A percentile compares a stretch with the other conserved stretches of the same genome.
phyloP scores from a whole-genome alignment of 2,888 invertebrate genomes.

The Macrostomum cliftonense region DNA sequence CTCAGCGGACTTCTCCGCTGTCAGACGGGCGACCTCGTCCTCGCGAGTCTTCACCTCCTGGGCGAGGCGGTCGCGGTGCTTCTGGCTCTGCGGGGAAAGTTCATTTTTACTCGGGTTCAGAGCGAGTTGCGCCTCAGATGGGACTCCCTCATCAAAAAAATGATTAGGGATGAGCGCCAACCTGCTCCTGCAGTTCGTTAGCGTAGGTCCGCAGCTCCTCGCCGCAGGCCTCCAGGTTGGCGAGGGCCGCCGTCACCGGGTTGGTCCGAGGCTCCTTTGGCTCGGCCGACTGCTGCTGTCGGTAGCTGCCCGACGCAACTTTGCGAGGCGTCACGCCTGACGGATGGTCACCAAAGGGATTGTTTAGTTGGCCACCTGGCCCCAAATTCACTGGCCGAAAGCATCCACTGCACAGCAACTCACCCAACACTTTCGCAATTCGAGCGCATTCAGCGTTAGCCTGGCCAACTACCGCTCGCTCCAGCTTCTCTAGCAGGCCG shows the following conservation, averaged over 20 bases:
- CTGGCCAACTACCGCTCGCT: constrained; percentile 21
- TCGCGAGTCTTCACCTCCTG: too few species aligned
- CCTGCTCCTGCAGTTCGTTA: constrained; percentile 21
- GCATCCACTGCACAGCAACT: background rate
- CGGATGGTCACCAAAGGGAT: too few species aligned
- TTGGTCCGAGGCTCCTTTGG: background rate
- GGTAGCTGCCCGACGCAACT: constrained; percentile 11
- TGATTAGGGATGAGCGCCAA: too few species aligned
- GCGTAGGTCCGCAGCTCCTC: constrained; percentile 25
- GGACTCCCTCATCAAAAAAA: too few species aligned
- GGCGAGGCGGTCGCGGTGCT: too few species aligned
- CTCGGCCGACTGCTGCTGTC: background rate
- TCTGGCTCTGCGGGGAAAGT: too few species aligned
- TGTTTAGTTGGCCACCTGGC: too few species aligned
- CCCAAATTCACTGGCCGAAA: too few species aligned
- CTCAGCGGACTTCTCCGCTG: background rate
- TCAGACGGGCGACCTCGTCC: too few species aligned
- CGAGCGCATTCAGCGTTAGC: constrained; percentile 29
- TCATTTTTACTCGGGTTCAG: too few species aligned
- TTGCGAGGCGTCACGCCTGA: constrained; percentile 18
- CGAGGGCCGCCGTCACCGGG: constrained; percentile 12
- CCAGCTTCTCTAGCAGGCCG: background rate
- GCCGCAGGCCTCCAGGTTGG: constrained; percentile 27
- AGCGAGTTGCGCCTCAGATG: too few species aligned
- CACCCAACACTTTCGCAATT: constrained; percentile 22